Evolutionary conservation across 2,888 invertebrate genomes (phyloP).

Genomic region (Psylliodes chrysocephalus): DNA sequence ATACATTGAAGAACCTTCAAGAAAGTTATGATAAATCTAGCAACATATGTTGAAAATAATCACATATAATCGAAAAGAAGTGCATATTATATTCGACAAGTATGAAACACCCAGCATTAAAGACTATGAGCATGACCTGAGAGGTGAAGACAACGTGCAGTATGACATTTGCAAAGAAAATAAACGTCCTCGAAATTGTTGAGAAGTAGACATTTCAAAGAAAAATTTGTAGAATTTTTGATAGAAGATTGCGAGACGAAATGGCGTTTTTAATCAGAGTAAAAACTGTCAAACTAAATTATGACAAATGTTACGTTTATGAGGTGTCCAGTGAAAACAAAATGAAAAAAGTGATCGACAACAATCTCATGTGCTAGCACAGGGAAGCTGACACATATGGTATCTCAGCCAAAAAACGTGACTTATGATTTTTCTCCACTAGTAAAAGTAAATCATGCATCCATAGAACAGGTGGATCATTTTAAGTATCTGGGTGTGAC

Average conservation of each 20-base stretch:
- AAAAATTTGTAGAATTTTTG: constrained; percentile 51
- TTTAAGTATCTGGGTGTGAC: too few species aligned
- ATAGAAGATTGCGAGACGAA: constrained; percentile 48
- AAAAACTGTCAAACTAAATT: constrained; percentile 46
- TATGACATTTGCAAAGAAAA: constrained; percentile 47
- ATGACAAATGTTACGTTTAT: constrained; percentile 42
- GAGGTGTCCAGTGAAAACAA: constrained; percentile 41
- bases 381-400: constrained; percentile 46
- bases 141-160: constrained; percentile 42
- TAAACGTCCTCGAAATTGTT: constrained; percentile 51
- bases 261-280: constrained; percentile 33
- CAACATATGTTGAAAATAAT: constrained; percentile 41
- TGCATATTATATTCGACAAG: constrained; percentile 52
- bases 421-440: too few species aligned
- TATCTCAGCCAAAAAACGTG: too few species aligned
- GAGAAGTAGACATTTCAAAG: constrained; percentile 47
- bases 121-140: constrained; percentile 41
- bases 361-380: constrained; percentile 40
- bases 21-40: constrained; percentile 43
- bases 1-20: constrained; percentile 45
- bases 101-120: constrained; percentile 49
- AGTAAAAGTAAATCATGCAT: too few species aligned
- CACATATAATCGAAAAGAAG: constrained; percentile 47
- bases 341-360: constrained; percentile 42
- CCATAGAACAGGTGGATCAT: too few species aligned